These are phyloP conservation scores for Hozukius guyotensis DNA, from an alignment of 2,797 vertebrate species.

Conservation along the genomic window DNA sequence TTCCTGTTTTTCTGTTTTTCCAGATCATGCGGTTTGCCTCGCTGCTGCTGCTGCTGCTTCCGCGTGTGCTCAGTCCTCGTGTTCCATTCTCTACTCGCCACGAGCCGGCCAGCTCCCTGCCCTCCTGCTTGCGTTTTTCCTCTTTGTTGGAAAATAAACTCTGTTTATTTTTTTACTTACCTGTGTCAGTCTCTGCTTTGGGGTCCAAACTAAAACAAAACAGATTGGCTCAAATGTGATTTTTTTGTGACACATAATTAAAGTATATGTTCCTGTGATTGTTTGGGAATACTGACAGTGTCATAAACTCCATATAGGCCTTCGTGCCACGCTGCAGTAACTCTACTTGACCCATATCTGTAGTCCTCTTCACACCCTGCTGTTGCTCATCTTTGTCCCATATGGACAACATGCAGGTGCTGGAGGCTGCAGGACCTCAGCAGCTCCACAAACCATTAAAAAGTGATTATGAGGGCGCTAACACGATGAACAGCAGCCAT, in stretches of 20 bases:
- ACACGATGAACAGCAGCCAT: slow-evolving; percentile 1
- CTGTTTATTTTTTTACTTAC: no score
- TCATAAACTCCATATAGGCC: not conserved
- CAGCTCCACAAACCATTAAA: slow-evolving; percentile 2
- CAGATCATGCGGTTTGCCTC: no score
- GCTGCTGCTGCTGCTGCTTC: no score
- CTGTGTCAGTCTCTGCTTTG: no score
- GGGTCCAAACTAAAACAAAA: no score
- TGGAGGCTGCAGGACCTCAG: not conserved
- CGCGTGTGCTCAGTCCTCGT: no score
- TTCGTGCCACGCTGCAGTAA: not conserved
- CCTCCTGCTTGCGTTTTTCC: no score
- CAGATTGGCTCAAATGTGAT: not conserved
- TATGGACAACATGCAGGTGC: not conserved
- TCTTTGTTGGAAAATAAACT: no score
- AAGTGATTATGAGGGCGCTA: slow-evolving; percentile 13
- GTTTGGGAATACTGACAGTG: not conserved
- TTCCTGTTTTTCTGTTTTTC: no score
- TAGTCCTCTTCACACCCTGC: not conserved
- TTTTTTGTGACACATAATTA: not conserved
- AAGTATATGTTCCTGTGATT: not conserved
- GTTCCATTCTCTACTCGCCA: no score
- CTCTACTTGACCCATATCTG: not conserved
- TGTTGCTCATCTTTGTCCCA: not conserved
- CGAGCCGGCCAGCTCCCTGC: no score